These are phyloP conservation scores for Microcebus lehilahytsara DNA, from an alignment of 2,113 vertebrate genomes.

Conservation along the genomic window DNA sequence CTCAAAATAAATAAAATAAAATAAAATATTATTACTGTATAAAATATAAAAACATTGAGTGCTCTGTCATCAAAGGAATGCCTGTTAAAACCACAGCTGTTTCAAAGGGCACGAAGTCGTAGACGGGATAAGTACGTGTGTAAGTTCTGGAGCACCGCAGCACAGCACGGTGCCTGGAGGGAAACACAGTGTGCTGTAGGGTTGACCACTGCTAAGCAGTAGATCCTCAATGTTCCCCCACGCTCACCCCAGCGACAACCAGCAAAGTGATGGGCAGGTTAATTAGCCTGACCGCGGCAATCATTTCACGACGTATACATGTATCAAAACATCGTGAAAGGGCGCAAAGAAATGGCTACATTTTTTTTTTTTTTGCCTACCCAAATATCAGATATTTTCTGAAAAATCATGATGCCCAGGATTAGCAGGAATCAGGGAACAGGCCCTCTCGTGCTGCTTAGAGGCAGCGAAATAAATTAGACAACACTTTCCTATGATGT, in stretches of 20 bases:
- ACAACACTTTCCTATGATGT: neutral
- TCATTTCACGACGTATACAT: neutral
- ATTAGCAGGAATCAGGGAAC: neutral
- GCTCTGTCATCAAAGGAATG: neutral
- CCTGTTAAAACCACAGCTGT: neutral
- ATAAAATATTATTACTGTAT: too few species aligned
- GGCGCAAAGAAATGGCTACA: neutral
- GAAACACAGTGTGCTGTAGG: accelerated
- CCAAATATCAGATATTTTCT: neutral
- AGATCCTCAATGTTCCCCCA: neutral
- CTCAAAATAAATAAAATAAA: too few species aligned
- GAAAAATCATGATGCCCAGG: neutral
- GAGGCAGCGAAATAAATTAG: neutral
- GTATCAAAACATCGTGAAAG: neutral
- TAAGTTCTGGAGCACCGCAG: neutral
- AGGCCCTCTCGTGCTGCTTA: neutral
- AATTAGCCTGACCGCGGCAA: neutral
- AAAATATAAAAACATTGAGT: neutral
- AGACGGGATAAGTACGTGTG: neutral
- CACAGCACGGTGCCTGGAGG: neutral
- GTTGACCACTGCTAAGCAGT: neutral
- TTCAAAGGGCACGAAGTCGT: neutral
- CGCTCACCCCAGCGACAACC: too few species aligned
- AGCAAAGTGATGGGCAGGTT: neutral
- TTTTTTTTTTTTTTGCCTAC: too few species aligned